Percentiles rank a stretch among this genome's conserved stretches.
phyloP scores from a whole-genome alignment of 1,140 invertebrate species.

The Drosophila tropicalis region DNA sequence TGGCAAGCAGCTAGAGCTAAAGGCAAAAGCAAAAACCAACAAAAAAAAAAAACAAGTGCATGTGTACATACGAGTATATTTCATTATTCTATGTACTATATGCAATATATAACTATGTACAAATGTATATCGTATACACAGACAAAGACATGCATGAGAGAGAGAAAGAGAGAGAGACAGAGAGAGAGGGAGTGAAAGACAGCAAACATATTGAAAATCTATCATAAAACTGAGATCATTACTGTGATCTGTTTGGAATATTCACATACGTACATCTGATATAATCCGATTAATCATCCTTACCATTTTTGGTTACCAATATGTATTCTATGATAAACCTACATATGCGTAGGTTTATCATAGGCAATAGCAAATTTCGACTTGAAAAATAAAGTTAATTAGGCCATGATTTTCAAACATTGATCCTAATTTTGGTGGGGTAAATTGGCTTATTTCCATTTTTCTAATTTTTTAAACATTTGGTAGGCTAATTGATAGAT shows the following conservation, averaged over 20 bases:
- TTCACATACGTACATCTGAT: no score
- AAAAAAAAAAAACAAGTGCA: background rate
- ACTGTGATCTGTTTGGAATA: background rate
- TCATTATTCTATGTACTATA: background rate
- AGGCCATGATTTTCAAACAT: no score
- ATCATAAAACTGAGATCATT: background rate
- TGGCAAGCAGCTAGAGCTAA: slow-evolving; percentile 4
- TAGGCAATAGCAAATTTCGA: no score
- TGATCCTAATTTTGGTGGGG: no score
- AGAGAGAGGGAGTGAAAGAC: background rate
- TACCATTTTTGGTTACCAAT: no score
- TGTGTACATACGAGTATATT: background rate
- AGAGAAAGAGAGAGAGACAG: background rate
- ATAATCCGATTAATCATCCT: no score
- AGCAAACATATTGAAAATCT: background rate
- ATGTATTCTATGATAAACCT: no score
- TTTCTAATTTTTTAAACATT: no score
- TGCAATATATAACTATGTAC: background rate
- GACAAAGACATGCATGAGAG: background rate
- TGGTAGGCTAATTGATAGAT: no score
- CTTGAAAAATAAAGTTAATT: no score
- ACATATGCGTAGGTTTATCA: no score
- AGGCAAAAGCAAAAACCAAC: background rate
- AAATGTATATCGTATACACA: background rate
- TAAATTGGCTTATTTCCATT: no score